Evolutionary conservation across 1,140 invertebrate species (phyloP).

Genomic region (Trichonephila clavipes): DNA sequence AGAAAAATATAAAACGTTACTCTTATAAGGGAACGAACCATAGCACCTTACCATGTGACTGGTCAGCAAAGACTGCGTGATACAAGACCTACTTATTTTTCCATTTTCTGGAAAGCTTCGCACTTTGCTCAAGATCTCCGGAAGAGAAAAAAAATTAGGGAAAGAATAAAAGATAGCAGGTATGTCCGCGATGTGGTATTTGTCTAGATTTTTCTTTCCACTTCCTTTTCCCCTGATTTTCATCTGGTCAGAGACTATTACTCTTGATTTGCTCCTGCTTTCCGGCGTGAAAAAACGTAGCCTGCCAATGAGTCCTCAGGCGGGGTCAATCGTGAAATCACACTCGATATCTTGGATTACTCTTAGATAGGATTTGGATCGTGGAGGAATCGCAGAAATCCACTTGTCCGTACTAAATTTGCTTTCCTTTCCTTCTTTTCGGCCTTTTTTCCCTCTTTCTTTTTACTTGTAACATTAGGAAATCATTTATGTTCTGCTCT

Average conservation of each 20-base stretch:
- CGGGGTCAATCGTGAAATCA: constrained; percentile 64
- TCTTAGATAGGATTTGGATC: background rate
- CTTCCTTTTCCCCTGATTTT: constrained; percentile 65
- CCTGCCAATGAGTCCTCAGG: constrained; percentile 40
- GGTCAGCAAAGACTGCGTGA: constrained; percentile 68
- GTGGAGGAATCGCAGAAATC: constrained; percentile 24
- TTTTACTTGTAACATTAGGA: background rate
- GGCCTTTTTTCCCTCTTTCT: background rate
- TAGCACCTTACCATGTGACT: constrained; percentile 1
- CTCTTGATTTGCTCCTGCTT: constrained; percentile 62
- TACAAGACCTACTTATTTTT: constrained; percentile 72
- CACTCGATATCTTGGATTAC: constrained; percentile 59
- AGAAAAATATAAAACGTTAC: constrained; percentile 34
- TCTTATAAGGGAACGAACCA: constrained; percentile 33
- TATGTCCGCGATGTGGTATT: constrained; percentile 69
- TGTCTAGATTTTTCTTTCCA: constrained; percentile 67
- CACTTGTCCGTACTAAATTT: constrained; percentile 24
- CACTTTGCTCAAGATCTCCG: constrained; percentile 63
- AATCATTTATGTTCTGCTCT: background rate
- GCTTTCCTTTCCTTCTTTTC: background rate
- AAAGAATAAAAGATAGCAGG: constrained; percentile 46
- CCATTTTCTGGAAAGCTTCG: constrained; percentile 73
- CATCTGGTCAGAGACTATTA: constrained; percentile 62
- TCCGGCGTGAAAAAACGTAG: constrained; percentile 27
- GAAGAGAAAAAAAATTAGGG: constrained; percentile 41